Evolutionary conservation across 2,888 invertebrate genomes (phyloP), one percentile per base, ranked within the genome.

Genomic region (Ectemnius lituratus): DNA sequence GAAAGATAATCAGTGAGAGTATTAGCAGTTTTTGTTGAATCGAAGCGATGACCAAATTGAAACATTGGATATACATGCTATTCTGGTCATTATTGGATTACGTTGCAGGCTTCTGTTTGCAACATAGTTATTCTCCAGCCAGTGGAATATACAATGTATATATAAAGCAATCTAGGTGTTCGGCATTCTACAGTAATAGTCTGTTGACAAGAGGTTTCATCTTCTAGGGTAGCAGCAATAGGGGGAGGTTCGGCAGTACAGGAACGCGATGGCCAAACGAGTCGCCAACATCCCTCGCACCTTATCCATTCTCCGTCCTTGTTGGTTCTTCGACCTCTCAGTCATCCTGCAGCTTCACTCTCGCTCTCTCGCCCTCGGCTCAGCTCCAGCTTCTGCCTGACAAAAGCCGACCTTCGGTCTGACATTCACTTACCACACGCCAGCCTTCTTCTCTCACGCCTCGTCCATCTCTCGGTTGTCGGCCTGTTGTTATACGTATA

Each of bases 401-500:
- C 90, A 90, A 90, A 90, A 90, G 90, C 89, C 87, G 89, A 89
- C 90, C 90, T 90, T 90, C 90, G 87, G 74, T 86, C 90, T 90
- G 89, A 89, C 90, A 90, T 90, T 90, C 90, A 90, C 90, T 90
- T 86, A 84, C 23, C 23, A 77, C 83, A 84, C 81, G 77, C 62
- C 76, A 74, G 76, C 75, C 71, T 79, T 67, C 72, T 76, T 13
- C 71, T 65, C 70, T 63, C 52, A 16, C 75, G 62, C 63, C 73
- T 28, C 20, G 58, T 28, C 23, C 69, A 49, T 18, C 64, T 59
- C 69, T 59, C 46, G 27, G 11, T 18, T 27, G 37, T 37, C 28
- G 4, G 71, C 64, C 49, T 62, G 71, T 64, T 71, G 74, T 47
- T 67, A 57, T 68, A 63, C 75, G 37, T 37, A 37, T 70, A 60